A percentile compares a stretch with the other conserved stretches of the same genome.
These are phyloP conservation scores for Spinibarbus caldwelli DNA, from an alignment of 2,797 vertebrate genomes.

Conservation along the genomic window DNA sequence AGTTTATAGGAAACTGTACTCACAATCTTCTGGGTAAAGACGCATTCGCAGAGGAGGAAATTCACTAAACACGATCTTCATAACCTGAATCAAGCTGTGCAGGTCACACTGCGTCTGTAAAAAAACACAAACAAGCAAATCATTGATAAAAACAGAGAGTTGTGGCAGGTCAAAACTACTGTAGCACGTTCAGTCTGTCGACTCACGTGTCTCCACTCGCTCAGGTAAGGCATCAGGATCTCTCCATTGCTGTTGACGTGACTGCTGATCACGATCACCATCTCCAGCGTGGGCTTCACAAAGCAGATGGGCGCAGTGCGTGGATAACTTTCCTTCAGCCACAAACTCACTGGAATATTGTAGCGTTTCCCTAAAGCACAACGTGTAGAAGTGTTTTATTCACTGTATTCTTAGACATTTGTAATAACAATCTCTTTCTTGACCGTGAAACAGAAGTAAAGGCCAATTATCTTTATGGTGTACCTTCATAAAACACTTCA, in stretches of 20 bases:
- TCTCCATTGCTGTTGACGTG: slow-evolving; percentile 78
- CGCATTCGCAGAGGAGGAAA: slow-evolving; percentile 84
- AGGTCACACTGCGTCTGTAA: slow-evolving; percentile 86
- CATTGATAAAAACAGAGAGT: not conserved
- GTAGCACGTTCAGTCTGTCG: not conserved
- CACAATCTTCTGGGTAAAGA: slow-evolving; percentile 78
- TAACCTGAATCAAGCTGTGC: slow-evolving; percentile 87
- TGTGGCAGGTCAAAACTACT: not conserved
- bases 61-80: slow-evolving; percentile 87
- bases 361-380: slow-evolving; percentile 79
- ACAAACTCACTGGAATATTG: slow-evolving; percentile 89
- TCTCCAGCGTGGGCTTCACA: slow-evolving; percentile 87
- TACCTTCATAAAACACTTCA: slow-evolving; percentile 82
- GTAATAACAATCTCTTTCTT: too few species aligned
- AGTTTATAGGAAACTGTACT: slow-evolving; percentile 75
- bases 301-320: slow-evolving; percentile 90
- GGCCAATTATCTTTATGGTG: not conserved
- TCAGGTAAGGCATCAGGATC: slow-evolving; percentile 71
- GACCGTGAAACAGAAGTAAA: too few species aligned
- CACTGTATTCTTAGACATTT: not conserved
- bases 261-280: slow-evolving; percentile 85
- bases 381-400: not conserved
- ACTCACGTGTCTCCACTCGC: slow-evolving; percentile 74
- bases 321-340: slow-evolving; percentile 90
- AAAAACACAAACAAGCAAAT: not conserved